phyloP scores from a whole-genome alignment of 2,888 invertebrate genomes.

The Mesochorus sp. region DNA sequence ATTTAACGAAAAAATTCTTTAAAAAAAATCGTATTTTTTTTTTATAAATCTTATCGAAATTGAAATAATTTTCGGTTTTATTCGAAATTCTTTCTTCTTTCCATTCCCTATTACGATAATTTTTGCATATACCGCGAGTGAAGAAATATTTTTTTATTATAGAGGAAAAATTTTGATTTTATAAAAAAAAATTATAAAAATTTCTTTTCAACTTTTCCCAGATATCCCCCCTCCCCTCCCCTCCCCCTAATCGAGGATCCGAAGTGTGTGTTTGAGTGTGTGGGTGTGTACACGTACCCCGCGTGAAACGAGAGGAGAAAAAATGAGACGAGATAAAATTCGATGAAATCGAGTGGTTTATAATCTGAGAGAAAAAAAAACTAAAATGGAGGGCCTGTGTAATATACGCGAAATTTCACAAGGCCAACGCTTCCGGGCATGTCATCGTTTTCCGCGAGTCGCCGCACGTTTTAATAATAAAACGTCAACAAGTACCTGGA shows the following conservation, averaged over 20 bases:
- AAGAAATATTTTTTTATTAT: too few relatives aligned
- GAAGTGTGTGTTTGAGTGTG: neutral
- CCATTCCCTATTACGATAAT: too few relatives aligned
- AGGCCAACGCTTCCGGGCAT: slow-evolving; percentile 26
- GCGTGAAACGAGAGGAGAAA: neutral
- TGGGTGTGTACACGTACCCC: neutral
- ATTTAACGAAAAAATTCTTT: too few relatives aligned
- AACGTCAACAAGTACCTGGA: slow-evolving; percentile 66
- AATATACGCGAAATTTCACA: slow-evolving; percentile 15
- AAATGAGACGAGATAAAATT: neutral
- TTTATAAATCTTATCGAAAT: too few relatives aligned
- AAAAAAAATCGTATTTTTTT: too few relatives aligned
- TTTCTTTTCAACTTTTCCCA: neutral
- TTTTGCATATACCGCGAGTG: too few relatives aligned
- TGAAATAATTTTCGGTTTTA: too few relatives aligned
- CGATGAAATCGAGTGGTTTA: slow-evolving; percentile 27
- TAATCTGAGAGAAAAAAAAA: neutral
- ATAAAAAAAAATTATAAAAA: too few relatives aligned
- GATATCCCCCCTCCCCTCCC: neutral
- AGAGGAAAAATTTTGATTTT: too few relatives aligned
- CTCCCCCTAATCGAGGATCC: too few relatives aligned
- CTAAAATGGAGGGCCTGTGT: slow-evolving; percentile 14
- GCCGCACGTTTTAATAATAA: slow-evolving; percentile 43
- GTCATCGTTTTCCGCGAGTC: slow-evolving; percentile 23
- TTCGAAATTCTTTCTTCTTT: too few relatives aligned